phyloP scores from a whole-genome alignment of 2,797 vertebrate species.

The Echiichthys vipera region DNA sequence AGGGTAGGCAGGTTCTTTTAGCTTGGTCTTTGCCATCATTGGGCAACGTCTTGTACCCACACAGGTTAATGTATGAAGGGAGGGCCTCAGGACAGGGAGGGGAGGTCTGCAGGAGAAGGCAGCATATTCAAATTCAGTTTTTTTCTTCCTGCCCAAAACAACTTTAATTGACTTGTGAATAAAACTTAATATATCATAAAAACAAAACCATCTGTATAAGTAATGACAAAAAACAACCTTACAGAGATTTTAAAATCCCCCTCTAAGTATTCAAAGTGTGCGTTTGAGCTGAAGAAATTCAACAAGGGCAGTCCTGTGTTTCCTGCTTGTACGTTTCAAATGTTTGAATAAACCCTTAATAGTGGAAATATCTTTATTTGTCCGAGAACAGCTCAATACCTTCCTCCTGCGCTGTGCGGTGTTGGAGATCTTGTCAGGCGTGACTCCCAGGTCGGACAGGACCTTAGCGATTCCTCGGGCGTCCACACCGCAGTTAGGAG shows the following conservation, averaged over 20 bases:
- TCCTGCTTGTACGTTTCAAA: neutral
- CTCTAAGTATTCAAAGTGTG: neutral
- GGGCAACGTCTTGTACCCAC: no score
- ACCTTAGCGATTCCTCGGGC: conserved; percentile 98
- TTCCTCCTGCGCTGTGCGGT: conserved; percentile 97
- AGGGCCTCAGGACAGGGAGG: no score
- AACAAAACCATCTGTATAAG: neutral
- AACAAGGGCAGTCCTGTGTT: neutral
- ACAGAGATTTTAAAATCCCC: neutral
- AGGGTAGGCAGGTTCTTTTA: no score
- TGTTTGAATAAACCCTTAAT: neutral
- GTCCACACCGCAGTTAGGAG: conserved; percentile 98
- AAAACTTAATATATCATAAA: no score
- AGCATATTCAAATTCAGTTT: no score
- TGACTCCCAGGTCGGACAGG: conserved; percentile 96
- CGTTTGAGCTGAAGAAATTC: neutral
- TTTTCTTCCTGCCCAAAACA: no score
- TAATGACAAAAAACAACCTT: neutral
- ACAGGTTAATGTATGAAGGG: no score
- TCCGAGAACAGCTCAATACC: conserved; percentile 75
- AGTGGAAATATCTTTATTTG: neutral
- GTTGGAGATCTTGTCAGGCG: conserved; percentile 98
- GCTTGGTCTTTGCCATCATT: no score
- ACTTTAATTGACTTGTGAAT: no score
- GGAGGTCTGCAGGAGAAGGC: no score